Conservation (phyloP, 2,888 invertebrate genomes). For the Chironomus riparius region DNA sequence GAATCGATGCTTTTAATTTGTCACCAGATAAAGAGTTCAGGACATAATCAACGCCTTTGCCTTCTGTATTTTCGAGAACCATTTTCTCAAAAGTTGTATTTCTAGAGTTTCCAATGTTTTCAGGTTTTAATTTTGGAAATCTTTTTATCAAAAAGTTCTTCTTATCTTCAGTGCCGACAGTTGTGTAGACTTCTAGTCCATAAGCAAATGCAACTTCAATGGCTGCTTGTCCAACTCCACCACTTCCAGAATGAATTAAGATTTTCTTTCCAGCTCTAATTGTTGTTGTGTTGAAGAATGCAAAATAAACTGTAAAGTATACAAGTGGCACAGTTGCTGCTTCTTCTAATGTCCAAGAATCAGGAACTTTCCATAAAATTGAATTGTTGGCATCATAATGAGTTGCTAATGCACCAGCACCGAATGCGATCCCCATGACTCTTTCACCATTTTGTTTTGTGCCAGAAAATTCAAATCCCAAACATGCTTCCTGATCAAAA, state of each 20-base stretch:
- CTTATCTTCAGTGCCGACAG: constrained; percentile 58
- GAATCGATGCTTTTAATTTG: constrained; percentile 56
- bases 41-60: constrained; percentile 74
- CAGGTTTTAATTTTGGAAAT: constrained; percentile 49
- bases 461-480: constrained; percentile 63
- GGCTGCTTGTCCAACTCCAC: constrained; percentile 69
- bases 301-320: constrained; percentile 56
- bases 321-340: constrained; percentile 72
- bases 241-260: constrained; percentile 53
- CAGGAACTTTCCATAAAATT: constrained; percentile 56
- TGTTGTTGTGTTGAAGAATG: constrained; percentile 39
- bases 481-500: constrained; percentile 46
- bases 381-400: constrained; percentile 45
- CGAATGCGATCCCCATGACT: constrained; percentile 53
- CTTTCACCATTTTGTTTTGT: constrained; percentile 49
- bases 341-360: constrained; percentile 61
- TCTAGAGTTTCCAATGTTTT: constrained; percentile 75
- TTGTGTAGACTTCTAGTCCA: constrained; percentile 59
- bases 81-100: constrained; percentile 80
- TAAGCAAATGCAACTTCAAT: constrained; percentile 57
- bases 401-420: constrained; percentile 47
- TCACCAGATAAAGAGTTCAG: constrained; percentile 80
- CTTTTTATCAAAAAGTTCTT: constrained; percentile 50
- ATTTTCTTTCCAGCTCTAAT: constrained; percentile 40
- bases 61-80: constrained; percentile 64